phyloP scores from a whole-genome alignment of 1,140 invertebrate genomes.

The Nylanderia fulva region DNA sequence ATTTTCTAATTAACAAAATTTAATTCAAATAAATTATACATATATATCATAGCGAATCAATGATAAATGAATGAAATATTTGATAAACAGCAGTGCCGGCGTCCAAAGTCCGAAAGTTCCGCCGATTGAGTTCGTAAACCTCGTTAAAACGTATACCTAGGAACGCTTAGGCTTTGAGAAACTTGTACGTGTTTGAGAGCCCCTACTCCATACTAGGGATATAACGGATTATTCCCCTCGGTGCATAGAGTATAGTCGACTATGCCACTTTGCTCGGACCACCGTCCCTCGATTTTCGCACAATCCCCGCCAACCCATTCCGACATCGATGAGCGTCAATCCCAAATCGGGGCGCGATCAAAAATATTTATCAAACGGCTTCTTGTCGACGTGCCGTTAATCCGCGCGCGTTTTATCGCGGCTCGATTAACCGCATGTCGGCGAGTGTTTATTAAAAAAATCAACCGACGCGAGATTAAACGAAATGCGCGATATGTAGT shows the following conservation, averaged over 20 bases:
- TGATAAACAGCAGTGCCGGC: not conserved
- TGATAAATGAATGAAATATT: not conserved
- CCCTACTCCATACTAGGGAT: slow-evolving; percentile 33
- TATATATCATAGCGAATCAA: too few species aligned
- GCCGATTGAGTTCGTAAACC: not conserved
- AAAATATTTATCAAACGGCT: slow-evolving; percentile 63
- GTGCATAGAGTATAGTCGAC: slow-evolving; percentile 56
- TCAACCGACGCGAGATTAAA: slow-evolving; percentile 26
- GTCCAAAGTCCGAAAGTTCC: not conserved
- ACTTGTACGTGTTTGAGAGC: slow-evolving; percentile 33
- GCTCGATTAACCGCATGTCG: slow-evolving; percentile 13
- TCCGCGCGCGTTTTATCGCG: slow-evolving; percentile 25
- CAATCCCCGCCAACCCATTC: slow-evolving; percentile 21
- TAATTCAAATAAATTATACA: not conserved
- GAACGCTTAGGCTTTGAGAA: not conserved
- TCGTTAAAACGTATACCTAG: not conserved
- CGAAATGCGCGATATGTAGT: not conserved
- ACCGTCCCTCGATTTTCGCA: slow-evolving; percentile 54
- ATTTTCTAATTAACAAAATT: not conserved
- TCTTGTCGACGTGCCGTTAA: slow-evolving; percentile 20
- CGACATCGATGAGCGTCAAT: slow-evolving; percentile 60
- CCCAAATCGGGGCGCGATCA: slow-evolving; percentile 56
- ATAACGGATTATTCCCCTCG: slow-evolving; percentile 61
- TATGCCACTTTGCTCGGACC: slow-evolving; percentile 57
- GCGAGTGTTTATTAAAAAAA: slow-evolving; percentile 52